Evolutionary conservation across 2,113 vertebrate genomes (phyloP), one percentile per base, ranked within the genome.

Genomic region (Mustela nigripes): DNA sequence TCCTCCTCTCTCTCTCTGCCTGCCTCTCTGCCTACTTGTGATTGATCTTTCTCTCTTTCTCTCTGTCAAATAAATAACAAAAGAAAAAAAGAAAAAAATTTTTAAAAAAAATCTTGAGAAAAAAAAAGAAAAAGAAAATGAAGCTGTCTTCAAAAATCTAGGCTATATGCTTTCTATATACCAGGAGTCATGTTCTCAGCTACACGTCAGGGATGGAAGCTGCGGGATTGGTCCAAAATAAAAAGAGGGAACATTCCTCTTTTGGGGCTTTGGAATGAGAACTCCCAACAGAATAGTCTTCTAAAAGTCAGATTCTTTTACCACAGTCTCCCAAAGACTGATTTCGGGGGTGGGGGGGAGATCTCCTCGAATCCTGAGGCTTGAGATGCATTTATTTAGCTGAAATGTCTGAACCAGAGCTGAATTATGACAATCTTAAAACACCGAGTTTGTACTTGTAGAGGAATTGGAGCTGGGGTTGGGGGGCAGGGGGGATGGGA

Each of bases 291-390:
- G 63, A 58, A 91, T 0, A 22, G 22, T 14, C 33, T 83, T 42
- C 31, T 36, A 21, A 39, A 69, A 31, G n/a, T 33, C 2, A 39
- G 5, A 42, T 15, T 63, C 45, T 53, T 84, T 71, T 42, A 7
- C 11, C 12, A 74, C n/a, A 69, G 50, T 58, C 33, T 92, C 24
- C 36, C 28, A 69, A 69, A 87, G 82, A 67, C 74, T 50, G 28
- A 14, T 26, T 45, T 45, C 0, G 0, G 28, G 21, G 48, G 48
- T 0, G 0, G 28, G 45, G 45, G 22, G 39, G 36, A 21, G 11
- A 19, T 53, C 4, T 73, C 15, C 71, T 56, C 42, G 31, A 80
- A 91, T 56, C n/a, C 36, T 78, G 58, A 60, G 12, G n/a, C 22
- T 82, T 74, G 58, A 31, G 36, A 74, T 81, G 60, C 9, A 69